Percentiles rank a stretch among this genome's conserved stretches.
Evolutionary conservation across 35 echinoderm and acorn worm species (phyloP).

Genomic region (Heliocidaris tuberculata): DNA sequence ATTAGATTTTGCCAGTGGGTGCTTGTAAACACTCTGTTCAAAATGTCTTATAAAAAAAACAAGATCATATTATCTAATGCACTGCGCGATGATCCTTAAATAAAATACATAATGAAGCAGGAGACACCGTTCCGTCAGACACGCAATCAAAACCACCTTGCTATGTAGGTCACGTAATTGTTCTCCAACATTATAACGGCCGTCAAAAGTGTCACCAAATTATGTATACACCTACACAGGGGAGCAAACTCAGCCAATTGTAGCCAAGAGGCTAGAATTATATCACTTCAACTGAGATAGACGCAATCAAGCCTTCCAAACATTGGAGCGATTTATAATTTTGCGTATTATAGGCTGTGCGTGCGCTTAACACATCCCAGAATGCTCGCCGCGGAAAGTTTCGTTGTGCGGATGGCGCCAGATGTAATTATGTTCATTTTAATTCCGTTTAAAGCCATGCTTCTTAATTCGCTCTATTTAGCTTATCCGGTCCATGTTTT

Average conservation of each 20-base stretch:
- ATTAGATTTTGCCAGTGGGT: too few species aligned
- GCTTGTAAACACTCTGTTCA: too few species aligned
- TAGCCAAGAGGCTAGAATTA: background rate
- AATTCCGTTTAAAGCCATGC: background rate
- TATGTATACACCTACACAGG: background rate
- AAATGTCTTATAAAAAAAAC: too few species aligned
- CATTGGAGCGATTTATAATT: background rate
- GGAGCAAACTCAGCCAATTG: background rate
- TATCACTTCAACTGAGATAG: background rate
- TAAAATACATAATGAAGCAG: too few species aligned
- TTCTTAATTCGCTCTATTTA: background rate
- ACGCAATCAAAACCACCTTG: background rate
- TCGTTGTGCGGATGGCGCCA: background rate
- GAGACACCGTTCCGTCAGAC: too few species aligned
- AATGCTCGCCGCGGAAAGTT: background rate
- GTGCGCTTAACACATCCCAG: background rate
- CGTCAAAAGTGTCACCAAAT: background rate
- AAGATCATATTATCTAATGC: too few species aligned
- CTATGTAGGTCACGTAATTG: background rate
- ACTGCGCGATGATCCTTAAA: too few species aligned
- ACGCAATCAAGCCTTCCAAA: background rate
- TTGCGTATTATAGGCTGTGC: background rate
- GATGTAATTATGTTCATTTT: background rate
- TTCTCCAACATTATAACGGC: background rate
- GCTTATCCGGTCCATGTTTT: background rate